phyloP scores from a whole-genome alignment of 2,113 vertebrate species.

The Spheniscus mendiculus region DNA sequence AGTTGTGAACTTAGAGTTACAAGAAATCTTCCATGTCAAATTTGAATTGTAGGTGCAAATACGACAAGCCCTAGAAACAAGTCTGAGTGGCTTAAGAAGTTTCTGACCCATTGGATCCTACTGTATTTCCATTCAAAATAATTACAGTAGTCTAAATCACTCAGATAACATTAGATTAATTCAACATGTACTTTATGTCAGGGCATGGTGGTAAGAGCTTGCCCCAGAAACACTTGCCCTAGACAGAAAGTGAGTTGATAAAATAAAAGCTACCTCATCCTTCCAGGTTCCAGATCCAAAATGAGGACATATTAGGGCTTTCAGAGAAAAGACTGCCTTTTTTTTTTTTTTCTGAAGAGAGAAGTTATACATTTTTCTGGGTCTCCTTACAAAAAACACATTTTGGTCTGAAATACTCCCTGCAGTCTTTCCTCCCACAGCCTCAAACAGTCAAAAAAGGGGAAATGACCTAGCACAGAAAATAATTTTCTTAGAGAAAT shows the following conservation, averaged over 20 bases:
- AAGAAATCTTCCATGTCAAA: not conserved
- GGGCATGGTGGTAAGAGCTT: rapidly evolving
- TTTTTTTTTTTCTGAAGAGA: not conserved
- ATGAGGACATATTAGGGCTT: not conserved
- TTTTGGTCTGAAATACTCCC: not conserved
- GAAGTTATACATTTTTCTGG: not conserved
- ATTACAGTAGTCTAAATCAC: not conserved
- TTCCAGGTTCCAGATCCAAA: not conserved
- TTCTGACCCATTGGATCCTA: not conserved
- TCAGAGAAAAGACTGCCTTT: not conserved
- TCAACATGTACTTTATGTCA: not conserved
- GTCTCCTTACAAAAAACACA: not conserved
- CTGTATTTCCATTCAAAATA: not conserved
- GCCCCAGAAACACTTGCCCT: not conserved
- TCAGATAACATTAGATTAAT: not conserved
- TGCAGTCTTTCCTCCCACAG: not conserved
- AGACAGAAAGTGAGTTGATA: not conserved
- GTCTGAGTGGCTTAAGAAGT: not conserved
- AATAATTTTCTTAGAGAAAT: not conserved
- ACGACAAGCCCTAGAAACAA: not conserved
- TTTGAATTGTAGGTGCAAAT: not conserved
- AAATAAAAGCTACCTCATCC: not conserved
- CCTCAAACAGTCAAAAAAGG: not conserved
- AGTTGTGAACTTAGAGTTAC: not conserved
- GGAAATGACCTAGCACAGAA: not conserved